These are phyloP conservation scores for Eublepharis macularius DNA, from an alignment of 2,113 vertebrate species.

Conservation along the genomic window DNA sequence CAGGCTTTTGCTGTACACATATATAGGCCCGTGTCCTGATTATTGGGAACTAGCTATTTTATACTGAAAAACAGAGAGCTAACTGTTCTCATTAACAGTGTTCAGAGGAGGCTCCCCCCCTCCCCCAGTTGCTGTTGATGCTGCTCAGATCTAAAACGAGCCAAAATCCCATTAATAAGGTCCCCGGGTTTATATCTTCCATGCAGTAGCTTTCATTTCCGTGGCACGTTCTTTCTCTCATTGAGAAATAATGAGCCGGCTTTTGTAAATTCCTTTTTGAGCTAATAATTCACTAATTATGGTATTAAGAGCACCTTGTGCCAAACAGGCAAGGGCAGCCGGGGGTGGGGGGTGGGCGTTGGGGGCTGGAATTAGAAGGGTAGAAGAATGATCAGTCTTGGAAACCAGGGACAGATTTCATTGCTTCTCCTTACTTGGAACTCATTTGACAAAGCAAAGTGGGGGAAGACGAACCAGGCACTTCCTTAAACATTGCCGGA, in stretches of 20 bases:
- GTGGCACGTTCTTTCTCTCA: slow-evolving; percentile 33
- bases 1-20: not conserved
- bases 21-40: slow-evolving; percentile 22
- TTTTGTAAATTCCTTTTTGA: slow-evolving; percentile 48
- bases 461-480: not conserved
- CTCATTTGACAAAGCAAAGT: slow-evolving; percentile 49
- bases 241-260: slow-evolving; percentile 39
- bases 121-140: slow-evolving; percentile 8
- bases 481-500: slow-evolving; percentile 39
- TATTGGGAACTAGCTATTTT: slow-evolving; percentile 26
- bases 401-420: slow-evolving; percentile 44
- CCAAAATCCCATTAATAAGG: slow-evolving; percentile 45
- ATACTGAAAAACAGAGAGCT: slow-evolving; percentile 27
- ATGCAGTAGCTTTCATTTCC: slow-evolving; percentile 31
- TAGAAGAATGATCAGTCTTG: slow-evolving; percentile 27
- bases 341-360: not conserved
- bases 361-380: slow-evolving; percentile 21
- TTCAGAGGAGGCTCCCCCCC: not conserved
- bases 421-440: slow-evolving; percentile 36
- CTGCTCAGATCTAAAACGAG: slow-evolving; percentile 28
- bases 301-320: slow-evolving; percentile 38
- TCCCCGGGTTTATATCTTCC: slow-evolving; percentile 41
- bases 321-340: not conserved
- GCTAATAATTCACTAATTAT: slow-evolving; percentile 48
- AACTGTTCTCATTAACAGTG: slow-evolving; percentile 42